A percentile compares a stretch with the other conserved stretches of the same genome.
Evolutionary conservation across 2,888 invertebrate genomes (phyloP).

Genomic region (Oasisia sp.): DNA sequence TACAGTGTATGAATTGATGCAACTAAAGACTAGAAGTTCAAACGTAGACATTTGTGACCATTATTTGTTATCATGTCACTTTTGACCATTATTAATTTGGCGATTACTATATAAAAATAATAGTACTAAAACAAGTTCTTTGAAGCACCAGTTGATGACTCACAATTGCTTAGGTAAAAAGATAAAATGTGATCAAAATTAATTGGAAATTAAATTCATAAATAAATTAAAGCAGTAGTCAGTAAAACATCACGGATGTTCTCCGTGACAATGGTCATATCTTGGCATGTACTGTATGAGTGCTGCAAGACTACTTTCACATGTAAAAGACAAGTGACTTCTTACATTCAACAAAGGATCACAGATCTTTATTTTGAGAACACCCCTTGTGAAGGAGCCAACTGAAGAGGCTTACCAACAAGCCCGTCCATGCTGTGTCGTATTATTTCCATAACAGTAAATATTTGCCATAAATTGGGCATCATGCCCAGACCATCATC

Average conservation of each 20-base stretch:
- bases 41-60: background rate
- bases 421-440: background rate
- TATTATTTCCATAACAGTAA: background rate
- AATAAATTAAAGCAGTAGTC: no score
- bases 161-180: no score
- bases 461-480: constrained; percentile 17
- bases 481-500: background rate
- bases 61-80: no score
- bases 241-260: no score
- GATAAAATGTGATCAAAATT: no score
- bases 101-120: no score
- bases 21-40: background rate
- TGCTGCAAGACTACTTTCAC: background rate
- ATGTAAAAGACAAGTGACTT: background rate
- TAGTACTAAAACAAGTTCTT: no score
- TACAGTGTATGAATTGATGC: background rate
- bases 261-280: no score
- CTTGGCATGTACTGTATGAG: background rate
- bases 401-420: background rate
- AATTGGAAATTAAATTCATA: no score
- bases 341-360: background rate
- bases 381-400: background rate
- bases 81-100: no score
- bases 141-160: no score
- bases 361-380: background rate